Evolutionary conservation across 2,888 invertebrate species (phyloP).

Genomic region (Philaethria dido): DNA sequence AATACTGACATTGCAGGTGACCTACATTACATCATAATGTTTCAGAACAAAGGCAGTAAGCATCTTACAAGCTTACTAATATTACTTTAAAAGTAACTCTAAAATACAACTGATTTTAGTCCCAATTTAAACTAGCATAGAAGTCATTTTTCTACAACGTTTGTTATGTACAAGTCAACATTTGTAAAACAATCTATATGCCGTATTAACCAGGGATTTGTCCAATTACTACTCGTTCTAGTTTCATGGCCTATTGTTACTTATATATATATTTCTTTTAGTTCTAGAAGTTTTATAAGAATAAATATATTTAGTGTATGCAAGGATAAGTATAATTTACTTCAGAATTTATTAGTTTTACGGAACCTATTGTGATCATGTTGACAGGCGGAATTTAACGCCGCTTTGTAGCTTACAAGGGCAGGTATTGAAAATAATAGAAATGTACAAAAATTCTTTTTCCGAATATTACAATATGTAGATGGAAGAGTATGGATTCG

Average conservation of each 20-base stretch:
- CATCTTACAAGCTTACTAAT: constrained; percentile 33
- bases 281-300: not conserved
- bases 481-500: too few relatives aligned
- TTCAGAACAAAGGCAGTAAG: constrained; percentile 28
- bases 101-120: constrained; percentile 11
- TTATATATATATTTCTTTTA: constrained; percentile 6
- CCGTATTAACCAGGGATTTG: constrained; percentile 38
- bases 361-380: too few relatives aligned
- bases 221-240: constrained; percentile 41
- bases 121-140: not conserved
- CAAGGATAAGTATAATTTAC: not conserved
- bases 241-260: constrained; percentile 34
- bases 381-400: too few relatives aligned
- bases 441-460: too few relatives aligned
- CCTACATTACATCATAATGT: constrained; percentile 31
- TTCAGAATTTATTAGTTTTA: not conserved
- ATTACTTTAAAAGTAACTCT: constrained; percentile 25
- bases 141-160: constrained; percentile 17
- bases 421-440: too few relatives aligned
- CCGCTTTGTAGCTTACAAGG: too few relatives aligned
- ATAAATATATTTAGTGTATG: too few relatives aligned
- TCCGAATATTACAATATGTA: too few relatives aligned
- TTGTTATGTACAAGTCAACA: constrained; percentile 31
- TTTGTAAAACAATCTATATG: constrained; percentile 40
- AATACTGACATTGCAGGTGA: constrained; percentile 26